Percentiles rank a stretch among this genome's conserved stretches.
Evolutionary conservation across 1,140 invertebrate genomes (phyloP).

Genomic region (Heliconius hewitsoni): DNA sequence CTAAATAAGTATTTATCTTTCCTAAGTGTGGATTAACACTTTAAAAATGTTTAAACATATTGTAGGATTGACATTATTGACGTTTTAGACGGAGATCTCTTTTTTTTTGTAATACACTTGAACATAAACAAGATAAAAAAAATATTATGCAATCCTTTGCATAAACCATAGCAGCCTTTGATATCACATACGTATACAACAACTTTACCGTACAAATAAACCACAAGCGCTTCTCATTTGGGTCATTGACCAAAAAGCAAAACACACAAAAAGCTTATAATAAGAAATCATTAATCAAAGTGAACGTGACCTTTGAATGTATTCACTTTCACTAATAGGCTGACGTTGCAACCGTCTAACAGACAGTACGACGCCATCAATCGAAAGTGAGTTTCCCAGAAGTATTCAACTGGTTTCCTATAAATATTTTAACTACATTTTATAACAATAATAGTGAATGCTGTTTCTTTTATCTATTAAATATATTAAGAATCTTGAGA

Average conservation of each 20-base stretch:
- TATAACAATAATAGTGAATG: not conserved
- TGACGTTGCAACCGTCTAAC: slow-evolving; percentile 41
- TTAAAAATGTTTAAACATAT: too few relatives aligned
- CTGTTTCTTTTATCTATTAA: not conserved
- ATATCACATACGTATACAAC: not conserved
- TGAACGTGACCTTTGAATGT: slow-evolving; percentile 47
- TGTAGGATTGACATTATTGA: too few relatives aligned
- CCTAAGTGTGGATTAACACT: too few relatives aligned
- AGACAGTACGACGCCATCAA: slow-evolving; percentile 60
- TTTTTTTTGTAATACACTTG: too few relatives aligned
- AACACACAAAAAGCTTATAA: slow-evolving; percentile 12
- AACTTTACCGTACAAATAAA: not conserved
- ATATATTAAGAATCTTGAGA: not conserved
- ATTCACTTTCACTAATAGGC: slow-evolving; percentile 51
- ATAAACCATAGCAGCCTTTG: too few relatives aligned
- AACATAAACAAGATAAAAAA: too few relatives aligned
- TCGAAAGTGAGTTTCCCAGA: slow-evolving; percentile 50
- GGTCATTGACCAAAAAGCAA: not conserved
- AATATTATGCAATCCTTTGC: too few relatives aligned
- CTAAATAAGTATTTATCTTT: too few relatives aligned
- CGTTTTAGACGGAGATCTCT: too few relatives aligned
- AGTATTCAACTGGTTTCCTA: slow-evolving; percentile 8
- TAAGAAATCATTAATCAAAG: slow-evolving; percentile 43
- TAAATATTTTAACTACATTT: not conserved
- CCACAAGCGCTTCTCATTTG: not conserved